Conservation (phyloP, 2,797 vertebrate genomes). For the Sebastes nivosus region DNA sequence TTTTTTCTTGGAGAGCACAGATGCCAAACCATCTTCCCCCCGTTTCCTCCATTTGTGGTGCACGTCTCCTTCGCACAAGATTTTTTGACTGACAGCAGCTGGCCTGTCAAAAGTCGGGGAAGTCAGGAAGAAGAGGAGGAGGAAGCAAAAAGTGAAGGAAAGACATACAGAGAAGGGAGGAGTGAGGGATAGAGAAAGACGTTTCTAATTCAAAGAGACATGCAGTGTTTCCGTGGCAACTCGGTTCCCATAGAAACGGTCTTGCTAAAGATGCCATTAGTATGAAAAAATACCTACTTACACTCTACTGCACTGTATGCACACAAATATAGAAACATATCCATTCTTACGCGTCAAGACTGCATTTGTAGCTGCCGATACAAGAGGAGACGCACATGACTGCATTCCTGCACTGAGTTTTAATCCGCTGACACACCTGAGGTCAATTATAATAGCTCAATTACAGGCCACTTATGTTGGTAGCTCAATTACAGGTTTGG, state of each 20-base stretch:
- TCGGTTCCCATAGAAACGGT: conserved; percentile 86
- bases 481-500: conserved; percentile 53
- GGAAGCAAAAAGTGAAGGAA: conserved; percentile 50
- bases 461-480: conserved; percentile 52
- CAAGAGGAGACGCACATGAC: neutral
- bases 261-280: conserved; percentile 86
- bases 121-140: conserved; percentile 46
- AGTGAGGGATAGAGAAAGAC: conserved; percentile 79
- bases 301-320: conserved; percentile 65
- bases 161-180: conserved; percentile 34
- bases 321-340: conserved; percentile 61
- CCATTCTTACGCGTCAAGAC: neutral
- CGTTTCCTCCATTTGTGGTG: conserved; percentile 41
- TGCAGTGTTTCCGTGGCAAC: conserved; percentile 94
- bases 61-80: conserved; percentile 36
- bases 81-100: conserved; percentile 80
- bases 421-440: conserved; percentile 47
- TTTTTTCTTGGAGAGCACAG: conserved; percentile 36
- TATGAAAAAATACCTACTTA: conserved; percentile 79
- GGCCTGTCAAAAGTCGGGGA: conserved; percentile 70
- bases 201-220: conserved; percentile 96
- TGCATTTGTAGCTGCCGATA: neutral
- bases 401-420: neutral
- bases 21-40: conserved; percentile 23
- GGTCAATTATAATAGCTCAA: conserved; percentile 51